Evolutionary conservation across 2,797 vertebrate species (phyloP).

Genomic region (Danionella dracula): DNA sequence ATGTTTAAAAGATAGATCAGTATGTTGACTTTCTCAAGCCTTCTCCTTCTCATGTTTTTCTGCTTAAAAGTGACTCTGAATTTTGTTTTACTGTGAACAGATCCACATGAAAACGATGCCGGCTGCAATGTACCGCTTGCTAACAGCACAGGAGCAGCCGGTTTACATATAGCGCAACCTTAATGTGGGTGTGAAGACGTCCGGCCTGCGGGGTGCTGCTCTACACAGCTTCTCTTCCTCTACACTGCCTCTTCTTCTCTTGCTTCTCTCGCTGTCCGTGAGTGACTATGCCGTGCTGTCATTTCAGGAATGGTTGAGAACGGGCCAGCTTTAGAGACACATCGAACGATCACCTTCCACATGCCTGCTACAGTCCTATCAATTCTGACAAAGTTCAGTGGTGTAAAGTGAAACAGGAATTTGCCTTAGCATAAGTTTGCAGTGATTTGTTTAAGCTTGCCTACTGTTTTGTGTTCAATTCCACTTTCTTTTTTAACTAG

Average conservation of each 20-base stretch:
- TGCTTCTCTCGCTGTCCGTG: conserved; percentile 8
- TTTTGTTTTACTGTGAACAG: conserved; percentile 58
- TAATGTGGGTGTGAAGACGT: conserved; percentile 28
- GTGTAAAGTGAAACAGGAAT: not conserved
- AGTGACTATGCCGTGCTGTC: conserved; percentile 59
- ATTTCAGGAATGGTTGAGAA: not conserved
- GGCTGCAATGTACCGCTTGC: conserved; percentile 94
- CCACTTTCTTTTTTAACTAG: not conserved
- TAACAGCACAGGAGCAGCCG: conserved; percentile 90
- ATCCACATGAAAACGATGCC: conserved; percentile 99
- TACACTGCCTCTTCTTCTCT: not conserved
- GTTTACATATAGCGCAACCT: conserved; percentile 68
- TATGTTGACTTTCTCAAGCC: too few relatives aligned
- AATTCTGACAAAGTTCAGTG: not conserved
- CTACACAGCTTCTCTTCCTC: conserved; percentile 7
- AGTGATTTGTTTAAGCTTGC: conserved; percentile 28
- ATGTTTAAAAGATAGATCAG: too few relatives aligned
- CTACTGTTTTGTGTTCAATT: conserved; percentile 37
- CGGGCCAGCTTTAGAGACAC: too few relatives aligned
- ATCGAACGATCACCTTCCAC: not conserved
- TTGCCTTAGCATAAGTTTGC: conserved; percentile 14
- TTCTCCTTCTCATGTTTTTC: too few relatives aligned
- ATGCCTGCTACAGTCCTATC: not conserved
- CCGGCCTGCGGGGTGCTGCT: conserved; percentile 6
- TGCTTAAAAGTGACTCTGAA: too few relatives aligned